Percentiles rank a stretch among this genome's conserved stretches.
phyloP scores from a whole-genome alignment of 2,113 vertebrate genomes.

The Burhinus oedicnemus region DNA sequence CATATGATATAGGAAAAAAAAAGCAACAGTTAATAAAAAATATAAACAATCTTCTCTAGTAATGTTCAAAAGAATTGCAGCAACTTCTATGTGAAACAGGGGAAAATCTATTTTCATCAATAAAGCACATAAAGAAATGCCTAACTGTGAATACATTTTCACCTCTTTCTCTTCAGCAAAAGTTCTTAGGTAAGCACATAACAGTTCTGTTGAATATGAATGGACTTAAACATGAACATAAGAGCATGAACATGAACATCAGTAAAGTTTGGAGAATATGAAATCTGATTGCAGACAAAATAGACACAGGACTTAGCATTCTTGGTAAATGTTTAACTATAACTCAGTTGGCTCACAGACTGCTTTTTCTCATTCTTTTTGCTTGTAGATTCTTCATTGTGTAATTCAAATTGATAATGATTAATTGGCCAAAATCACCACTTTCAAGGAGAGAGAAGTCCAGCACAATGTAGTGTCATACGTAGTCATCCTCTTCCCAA shows the following conservation, averaged over 20 bases:
- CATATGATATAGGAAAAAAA: neutral
- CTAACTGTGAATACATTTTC: neutral
- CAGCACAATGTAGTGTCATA: neutral
- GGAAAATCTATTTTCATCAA: neutral
- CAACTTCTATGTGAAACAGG: neutral
- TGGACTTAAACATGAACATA: neutral
- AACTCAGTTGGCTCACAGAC: neutral
- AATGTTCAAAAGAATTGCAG: neutral
- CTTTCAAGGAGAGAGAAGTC: neutral
- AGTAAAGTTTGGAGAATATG: neutral
- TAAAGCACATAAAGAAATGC: neutral
- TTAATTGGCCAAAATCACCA: neutral
- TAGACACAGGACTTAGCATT: neutral
- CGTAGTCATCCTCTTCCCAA: neutral
- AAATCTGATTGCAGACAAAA: neutral
- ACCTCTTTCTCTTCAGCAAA: neutral
- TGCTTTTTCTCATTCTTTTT: neutral
- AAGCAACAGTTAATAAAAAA: neutral
- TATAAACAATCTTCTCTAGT: neutral
- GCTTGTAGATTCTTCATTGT: neutral
- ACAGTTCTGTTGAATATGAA: neutral
- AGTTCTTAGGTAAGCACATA: neutral
- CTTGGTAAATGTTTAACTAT: neutral
- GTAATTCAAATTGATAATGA: neutral
- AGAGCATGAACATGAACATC: neutral